Percentiles rank a stretch among this genome's conserved stretches.
These are phyloP conservation scores for Pseudois nayaur DNA, from an alignment of 2,113 vertebrate genomes.

Conservation along the genomic window DNA sequence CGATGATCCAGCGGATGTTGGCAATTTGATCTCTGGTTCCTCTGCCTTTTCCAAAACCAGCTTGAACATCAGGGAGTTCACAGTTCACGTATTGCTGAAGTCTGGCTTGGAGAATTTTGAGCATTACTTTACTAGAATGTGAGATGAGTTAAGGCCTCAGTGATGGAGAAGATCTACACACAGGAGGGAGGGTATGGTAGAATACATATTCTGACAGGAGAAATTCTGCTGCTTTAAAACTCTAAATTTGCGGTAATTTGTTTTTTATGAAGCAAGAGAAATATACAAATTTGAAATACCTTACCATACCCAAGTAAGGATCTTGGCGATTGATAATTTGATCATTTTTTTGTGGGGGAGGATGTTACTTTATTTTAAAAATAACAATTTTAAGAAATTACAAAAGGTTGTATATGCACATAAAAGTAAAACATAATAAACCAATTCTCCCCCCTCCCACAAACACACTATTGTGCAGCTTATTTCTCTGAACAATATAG, in stretches of 20 bases:
- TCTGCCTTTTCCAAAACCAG: too few species aligned
- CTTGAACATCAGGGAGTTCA: too few species aligned
- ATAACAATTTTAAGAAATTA: neutral
- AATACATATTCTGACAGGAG: neutral
- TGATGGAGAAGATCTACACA: neutral
- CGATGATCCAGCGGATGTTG: too few species aligned
- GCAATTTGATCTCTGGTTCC: too few species aligned
- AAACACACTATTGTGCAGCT: neutral
- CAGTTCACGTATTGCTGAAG: too few species aligned
- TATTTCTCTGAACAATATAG: neutral
- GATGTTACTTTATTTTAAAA: neutral
- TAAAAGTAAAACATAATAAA: neutral
- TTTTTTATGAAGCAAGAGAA: neutral
- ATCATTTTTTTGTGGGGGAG: neutral
- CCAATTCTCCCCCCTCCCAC: neutral
- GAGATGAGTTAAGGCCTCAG: neutral
- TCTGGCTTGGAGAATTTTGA: too few species aligned
- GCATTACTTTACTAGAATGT: too few species aligned
- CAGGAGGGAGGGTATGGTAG: neutral
- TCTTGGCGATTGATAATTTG: neutral
- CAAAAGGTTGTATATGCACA: neutral
- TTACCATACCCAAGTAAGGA: neutral
- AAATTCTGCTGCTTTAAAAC: neutral
- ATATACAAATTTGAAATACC: neutral
- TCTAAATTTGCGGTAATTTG: neutral